Evolutionary conservation across 1,140 invertebrate species (phyloP).

Genomic region (Trachymyrmex cornetzi): DNA sequence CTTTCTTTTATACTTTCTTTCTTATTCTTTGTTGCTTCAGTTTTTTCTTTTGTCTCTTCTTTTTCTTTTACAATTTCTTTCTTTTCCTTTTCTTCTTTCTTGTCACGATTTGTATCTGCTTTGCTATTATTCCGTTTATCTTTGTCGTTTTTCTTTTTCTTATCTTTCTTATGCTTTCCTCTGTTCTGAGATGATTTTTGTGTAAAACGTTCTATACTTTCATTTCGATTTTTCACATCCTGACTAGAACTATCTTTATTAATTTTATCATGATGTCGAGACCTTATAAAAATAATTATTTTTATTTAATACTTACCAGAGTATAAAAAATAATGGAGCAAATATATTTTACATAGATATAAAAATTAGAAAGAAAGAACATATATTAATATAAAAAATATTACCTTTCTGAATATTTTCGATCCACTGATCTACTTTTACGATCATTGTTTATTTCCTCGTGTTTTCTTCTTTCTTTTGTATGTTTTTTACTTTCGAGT

Average conservation of each 20-base stretch:
- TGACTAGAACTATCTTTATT: constrained; percentile 64
- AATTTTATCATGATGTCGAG: constrained; percentile 67
- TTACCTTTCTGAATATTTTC: constrained; percentile 72
- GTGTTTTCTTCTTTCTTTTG: constrained; percentile 57
- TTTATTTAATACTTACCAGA: constrained; percentile 48
- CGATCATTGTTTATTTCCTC: constrained; percentile 37
- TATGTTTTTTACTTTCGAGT: constrained; percentile 54
- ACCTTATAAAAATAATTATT: constrained; percentile 34
- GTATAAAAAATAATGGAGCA: neutral
- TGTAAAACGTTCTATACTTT: constrained; percentile 71
- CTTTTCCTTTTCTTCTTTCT: constrained; percentile 69
- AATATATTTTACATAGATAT: neutral
- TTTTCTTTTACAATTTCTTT: constrained; percentile 72
- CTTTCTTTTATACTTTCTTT: constrained; percentile 70
- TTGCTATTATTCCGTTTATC: constrained; percentile 72
- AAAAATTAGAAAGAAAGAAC: constrained; percentile 3
- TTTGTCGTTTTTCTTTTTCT: constrained; percentile 74
- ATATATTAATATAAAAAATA: neutral
- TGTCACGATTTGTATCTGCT: constrained; percentile 66
- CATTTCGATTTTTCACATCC: constrained; percentile 64
- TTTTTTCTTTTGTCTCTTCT: constrained; percentile 64
- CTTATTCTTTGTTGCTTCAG: constrained; percentile 65
- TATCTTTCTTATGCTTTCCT: constrained; percentile 75
- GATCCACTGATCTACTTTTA: constrained; percentile 59
- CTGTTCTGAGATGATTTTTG: constrained; percentile 71